Percentiles rank a stretch among this genome's conserved stretches.
Conservation (phyloP, 2,113 vertebrate genomes). For the Euleptes europaea region DNA sequence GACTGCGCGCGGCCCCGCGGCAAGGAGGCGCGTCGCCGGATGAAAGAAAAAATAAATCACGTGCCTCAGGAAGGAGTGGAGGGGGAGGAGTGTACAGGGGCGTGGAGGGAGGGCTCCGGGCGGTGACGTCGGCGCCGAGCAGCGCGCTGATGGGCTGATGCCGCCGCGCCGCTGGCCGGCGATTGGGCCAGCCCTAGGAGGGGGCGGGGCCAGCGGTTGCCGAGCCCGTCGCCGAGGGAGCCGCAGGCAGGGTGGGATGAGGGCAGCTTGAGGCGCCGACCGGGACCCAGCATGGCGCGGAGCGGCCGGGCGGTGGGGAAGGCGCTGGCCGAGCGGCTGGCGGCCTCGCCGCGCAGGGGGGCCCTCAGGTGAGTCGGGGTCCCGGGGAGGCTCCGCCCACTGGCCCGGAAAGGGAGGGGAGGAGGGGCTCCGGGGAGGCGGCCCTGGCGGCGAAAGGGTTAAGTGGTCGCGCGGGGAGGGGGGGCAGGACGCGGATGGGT, state of each 20-base stretch:
- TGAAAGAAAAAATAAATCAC: neutral
- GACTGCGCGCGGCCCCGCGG: conserved; percentile 10
- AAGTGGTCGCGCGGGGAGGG: neutral
- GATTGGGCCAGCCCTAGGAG: neutral
- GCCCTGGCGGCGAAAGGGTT: neutral
- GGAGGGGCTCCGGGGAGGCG: neutral
- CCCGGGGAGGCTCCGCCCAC: neutral
- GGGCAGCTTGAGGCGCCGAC: neutral
- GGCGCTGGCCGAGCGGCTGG: conserved; percentile 26
- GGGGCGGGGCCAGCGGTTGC: neutral
- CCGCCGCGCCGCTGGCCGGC: too few species aligned
- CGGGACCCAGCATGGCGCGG: conserved; percentile 42
- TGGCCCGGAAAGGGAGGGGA: neutral
- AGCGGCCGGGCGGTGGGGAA: conserved; percentile 39
- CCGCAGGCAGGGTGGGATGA: neutral
- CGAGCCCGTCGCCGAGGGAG: neutral
- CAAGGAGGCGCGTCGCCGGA: neutral
- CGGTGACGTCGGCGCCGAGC: neutral
- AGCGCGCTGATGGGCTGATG: neutral
- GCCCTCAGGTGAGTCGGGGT: conserved; percentile 53
- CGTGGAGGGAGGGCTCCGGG: too few species aligned
- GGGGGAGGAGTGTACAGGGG: neutral
- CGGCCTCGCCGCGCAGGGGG: neutral
- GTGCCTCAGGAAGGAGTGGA: neutral
- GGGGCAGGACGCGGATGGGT: too few species aligned